A percentile compares a stretch with the other conserved stretches of the same genome.
Conservation (phyloP, 2,888 invertebrate species). For the Macaria liturata region DNA sequence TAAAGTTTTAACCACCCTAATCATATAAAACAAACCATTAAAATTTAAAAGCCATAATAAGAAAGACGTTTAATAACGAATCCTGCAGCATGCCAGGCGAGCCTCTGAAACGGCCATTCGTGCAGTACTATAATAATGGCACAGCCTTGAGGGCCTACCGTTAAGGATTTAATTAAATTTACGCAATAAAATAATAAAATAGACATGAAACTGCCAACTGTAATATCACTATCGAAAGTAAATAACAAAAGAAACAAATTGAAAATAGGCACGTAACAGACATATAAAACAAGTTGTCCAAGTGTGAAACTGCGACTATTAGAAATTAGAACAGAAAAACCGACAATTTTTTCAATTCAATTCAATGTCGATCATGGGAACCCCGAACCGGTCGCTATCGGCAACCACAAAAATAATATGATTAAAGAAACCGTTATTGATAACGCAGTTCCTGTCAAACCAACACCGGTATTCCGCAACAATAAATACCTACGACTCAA, state of each 20-base stretch:
- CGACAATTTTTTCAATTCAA: constrained; percentile 26
- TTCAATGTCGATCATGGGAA: constrained; percentile 21
- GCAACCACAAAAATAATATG: constrained; percentile 17
- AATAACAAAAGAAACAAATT: constrained; percentile 10
- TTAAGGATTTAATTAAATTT: constrained; percentile 20
- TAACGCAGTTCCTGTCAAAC: constrained; percentile 48
- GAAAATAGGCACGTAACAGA: constrained; percentile 5
- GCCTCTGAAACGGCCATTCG: constrained; percentile 17
- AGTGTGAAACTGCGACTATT: constrained; percentile 3
- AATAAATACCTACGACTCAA: constrained; percentile 29
- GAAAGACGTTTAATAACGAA: constrained; percentile 4
- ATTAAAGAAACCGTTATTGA: constrained; percentile 31
- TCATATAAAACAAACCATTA: neutral
- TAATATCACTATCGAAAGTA: neutral
- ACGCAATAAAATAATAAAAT: constrained; percentile 18
- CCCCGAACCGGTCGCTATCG: constrained; percentile 12
- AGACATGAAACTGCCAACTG: constrained; percentile 11
- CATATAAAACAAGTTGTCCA: neutral
- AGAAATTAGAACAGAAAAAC: constrained; percentile 24
- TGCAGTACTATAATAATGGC: constrained; percentile 20
- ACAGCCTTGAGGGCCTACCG: constrained; percentile 15
- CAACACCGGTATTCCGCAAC: constrained; percentile 38
- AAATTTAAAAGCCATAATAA: neutral
- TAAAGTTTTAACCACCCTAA: neutral
- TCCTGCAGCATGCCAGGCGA: constrained; percentile 9